Evolutionary conservation across 2,797 vertebrate genomes (phyloP).

Genomic region (Poecilia picta): DNA sequence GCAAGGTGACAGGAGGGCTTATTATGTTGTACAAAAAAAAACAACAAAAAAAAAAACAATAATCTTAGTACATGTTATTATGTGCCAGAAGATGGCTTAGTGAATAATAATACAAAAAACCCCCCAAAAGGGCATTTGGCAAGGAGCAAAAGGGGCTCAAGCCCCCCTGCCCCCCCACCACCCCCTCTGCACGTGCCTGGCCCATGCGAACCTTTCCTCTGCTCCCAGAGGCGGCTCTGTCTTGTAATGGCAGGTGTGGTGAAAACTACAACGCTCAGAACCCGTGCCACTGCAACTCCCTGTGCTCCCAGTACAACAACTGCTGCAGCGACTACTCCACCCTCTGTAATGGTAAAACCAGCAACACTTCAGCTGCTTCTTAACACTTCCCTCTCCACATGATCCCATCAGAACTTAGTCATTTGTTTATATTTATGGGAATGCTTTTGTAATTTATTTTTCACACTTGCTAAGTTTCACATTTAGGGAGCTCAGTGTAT

Average conservation of each 20-base stretch:
- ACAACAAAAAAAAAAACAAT: too few relatives aligned
- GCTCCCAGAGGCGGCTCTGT: constrained; percentile 28
- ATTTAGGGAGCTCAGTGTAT: not conserved
- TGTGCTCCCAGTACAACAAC: constrained; percentile 61
- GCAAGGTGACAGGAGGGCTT: too few relatives aligned
- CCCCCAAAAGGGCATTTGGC: too few relatives aligned
- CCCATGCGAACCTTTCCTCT: not conserved
- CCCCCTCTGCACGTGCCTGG: too few relatives aligned
- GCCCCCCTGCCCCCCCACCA: too few relatives aligned
- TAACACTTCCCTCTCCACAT: not conserved
- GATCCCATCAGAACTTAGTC: not conserved
- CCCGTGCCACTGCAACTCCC: constrained; percentile 73
- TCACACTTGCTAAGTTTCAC: constrained; percentile 3
- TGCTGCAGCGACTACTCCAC: constrained; percentile 69
- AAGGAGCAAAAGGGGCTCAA: too few relatives aligned
- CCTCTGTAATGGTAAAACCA: constrained; percentile 54
- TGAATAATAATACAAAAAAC: too few relatives aligned
- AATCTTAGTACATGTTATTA: too few relatives aligned
- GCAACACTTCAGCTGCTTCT: not conserved
- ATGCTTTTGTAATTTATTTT: not conserved
- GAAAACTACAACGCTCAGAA: constrained; percentile 70
- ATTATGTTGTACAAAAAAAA: too few relatives aligned
- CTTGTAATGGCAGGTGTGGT: constrained; percentile 66
- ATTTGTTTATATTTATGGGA: not conserved
- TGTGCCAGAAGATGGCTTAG: too few relatives aligned